Conservation (phyloP, 2,797 vertebrate genomes). For the Periophthalmus magnuspinnatus region DNA sequence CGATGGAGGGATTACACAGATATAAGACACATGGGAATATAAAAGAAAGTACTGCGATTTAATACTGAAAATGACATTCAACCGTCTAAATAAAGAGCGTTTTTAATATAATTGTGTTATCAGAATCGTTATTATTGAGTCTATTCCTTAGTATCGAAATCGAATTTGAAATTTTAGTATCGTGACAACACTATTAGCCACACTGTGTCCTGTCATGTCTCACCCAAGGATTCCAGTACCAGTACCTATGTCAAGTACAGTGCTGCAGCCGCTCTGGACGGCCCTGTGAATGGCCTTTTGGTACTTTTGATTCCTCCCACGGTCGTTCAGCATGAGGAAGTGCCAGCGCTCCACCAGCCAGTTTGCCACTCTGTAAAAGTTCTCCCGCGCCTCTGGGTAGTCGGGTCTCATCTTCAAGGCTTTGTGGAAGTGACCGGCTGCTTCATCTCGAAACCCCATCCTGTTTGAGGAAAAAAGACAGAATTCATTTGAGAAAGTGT, state of each 20-base stretch:
- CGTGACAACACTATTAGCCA: too few relatives aligned
- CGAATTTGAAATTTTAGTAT: too few relatives aligned
- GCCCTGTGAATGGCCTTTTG: conserved; percentile 90
- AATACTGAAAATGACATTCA: too few relatives aligned
- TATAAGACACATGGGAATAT: too few relatives aligned
- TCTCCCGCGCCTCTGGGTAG: conserved; percentile 91
- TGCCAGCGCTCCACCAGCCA: conserved; percentile 99
- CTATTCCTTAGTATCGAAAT: too few relatives aligned
- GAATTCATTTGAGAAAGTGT: too few relatives aligned
- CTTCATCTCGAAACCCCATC: conserved; percentile 97
- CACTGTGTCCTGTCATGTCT: conserved; percentile 39
- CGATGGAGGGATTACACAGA: too few relatives aligned
- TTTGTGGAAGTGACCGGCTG: conserved; percentile 94
- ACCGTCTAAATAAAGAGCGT: too few relatives aligned
- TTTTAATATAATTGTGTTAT: too few relatives aligned
- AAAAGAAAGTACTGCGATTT: too few relatives aligned
- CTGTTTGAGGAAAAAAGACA: conserved; percentile 63
- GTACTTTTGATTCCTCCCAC: conserved; percentile 86
- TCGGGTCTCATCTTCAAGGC: conserved; percentile 92
- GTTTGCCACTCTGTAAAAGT: conserved; percentile 96
- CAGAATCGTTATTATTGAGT: too few relatives aligned
- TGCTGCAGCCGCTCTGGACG: conserved; percentile 82
- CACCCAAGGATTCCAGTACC: conserved; percentile 97
- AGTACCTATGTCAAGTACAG: conserved; percentile 94
- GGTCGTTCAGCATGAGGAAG: conserved; percentile 97